Conservation (phyloP, 2,797 vertebrate genomes). For the Pangasius sanitwongsei region DNA sequence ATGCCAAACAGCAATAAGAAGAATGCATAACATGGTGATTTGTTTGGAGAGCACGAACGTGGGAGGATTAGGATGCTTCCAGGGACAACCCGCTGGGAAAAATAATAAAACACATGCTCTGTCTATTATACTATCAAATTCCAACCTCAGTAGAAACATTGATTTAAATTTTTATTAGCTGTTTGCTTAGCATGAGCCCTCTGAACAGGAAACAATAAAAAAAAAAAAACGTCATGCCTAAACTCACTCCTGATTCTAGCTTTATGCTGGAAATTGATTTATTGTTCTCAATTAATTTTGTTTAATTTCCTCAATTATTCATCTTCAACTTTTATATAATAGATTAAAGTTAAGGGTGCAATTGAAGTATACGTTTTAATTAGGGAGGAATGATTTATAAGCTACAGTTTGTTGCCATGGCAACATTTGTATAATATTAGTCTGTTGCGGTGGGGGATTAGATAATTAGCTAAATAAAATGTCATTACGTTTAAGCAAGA, state of each 20-base stretch:
- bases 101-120: background rate
- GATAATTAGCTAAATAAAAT: slow-evolving; percentile 4
- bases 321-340: background rate
- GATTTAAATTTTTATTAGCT: background rate
- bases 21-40: background rate
- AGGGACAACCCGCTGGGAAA: background rate
- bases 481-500: no score
- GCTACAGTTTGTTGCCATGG: background rate
- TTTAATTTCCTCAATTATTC: background rate
- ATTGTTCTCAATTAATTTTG: background rate
- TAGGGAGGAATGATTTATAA: background rate
- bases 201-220: background rate
- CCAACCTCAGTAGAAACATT: background rate
- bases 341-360: background rate
- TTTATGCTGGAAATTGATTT: background rate
- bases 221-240: background rate
- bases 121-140: background rate
- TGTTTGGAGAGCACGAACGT: background rate
- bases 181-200: background rate
- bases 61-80: background rate
- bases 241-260: background rate
- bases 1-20: background rate
- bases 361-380: background rate
- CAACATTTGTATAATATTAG: background rate
- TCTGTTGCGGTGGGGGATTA: no score